Conservation (phyloP, 2,113 vertebrate species). For the Myiozetetes cayanensis region DNA sequence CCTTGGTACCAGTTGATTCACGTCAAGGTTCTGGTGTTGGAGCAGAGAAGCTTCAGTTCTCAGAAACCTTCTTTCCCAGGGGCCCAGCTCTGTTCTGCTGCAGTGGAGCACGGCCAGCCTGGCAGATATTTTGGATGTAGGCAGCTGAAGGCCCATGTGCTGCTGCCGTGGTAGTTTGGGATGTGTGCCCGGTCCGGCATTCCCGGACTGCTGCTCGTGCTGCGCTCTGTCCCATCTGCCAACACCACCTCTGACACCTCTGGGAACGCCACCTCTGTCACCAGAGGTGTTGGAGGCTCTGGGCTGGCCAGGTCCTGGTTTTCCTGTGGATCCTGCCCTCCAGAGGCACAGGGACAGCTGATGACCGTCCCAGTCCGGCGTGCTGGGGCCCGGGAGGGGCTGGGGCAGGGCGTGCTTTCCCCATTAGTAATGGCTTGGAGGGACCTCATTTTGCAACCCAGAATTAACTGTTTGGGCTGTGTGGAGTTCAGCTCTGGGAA, state of each 20-base stretch:
- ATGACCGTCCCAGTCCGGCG: rapidly evolving
- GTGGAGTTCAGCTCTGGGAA: not conserved
- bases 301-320: not conserved
- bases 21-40: not conserved
- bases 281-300: not conserved
- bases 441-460: not conserved
- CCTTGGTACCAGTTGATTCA: rapidly evolving
- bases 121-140: not conserved
- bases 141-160: not conserved
- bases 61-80: not conserved
- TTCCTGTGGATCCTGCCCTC: not conserved
- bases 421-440: not conserved
- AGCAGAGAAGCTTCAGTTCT: not conserved
- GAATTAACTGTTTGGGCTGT: not conserved
- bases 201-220: rapidly evolving
- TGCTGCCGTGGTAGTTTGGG: not conserved
- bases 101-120: not conserved
- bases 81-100: not conserved
- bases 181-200: rapidly evolving
- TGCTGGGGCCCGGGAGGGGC: not conserved
- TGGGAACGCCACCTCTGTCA: not conserved
- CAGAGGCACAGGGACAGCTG: not conserved
- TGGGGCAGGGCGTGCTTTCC: not conserved
- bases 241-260: not conserved
- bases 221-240: not conserved